phyloP scores from a whole-genome alignment of 2,888 invertebrate genomes.

The Meteorus colon region DNA sequence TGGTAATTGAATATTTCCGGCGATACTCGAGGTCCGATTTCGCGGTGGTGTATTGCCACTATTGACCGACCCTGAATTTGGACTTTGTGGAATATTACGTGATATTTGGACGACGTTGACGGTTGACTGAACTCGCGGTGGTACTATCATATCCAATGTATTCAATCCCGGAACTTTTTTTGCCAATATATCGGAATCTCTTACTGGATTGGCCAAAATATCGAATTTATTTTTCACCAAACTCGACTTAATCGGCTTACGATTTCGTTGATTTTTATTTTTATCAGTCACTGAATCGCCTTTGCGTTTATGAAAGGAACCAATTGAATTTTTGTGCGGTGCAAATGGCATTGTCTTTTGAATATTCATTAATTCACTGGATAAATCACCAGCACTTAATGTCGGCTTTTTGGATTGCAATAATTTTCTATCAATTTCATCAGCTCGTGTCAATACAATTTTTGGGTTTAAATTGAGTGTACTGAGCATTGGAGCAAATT shows the following conservation, averaged over 20 bases:
- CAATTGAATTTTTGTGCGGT: slow-evolving; percentile 60
- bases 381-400: slow-evolving; percentile 64
- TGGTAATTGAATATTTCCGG: slow-evolving; percentile 65
- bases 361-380: slow-evolving; percentile 66
- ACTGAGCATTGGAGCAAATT: slow-evolving; percentile 70
- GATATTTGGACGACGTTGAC: slow-evolving; percentile 79
- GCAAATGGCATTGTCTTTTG: slow-evolving; percentile 67
- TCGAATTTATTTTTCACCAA: slow-evolving; percentile 63
- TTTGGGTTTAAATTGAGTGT: slow-evolving; percentile 73
- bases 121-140: slow-evolving; percentile 72
- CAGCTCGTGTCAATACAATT: slow-evolving; percentile 70
- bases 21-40: slow-evolving; percentile 65
- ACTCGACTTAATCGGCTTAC: slow-evolving; percentile 54
- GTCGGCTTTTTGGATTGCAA: slow-evolving; percentile 61
- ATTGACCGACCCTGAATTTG: slow-evolving; percentile 66
- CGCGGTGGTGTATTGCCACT: slow-evolving; percentile 68
- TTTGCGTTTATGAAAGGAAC: slow-evolving; percentile 64
- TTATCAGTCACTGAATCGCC: slow-evolving; percentile 32
- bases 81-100: slow-evolving; percentile 69
- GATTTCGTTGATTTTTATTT: slow-evolving; percentile 48
- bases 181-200: slow-evolving; percentile 71
- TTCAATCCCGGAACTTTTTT: slow-evolving; percentile 77
- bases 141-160: slow-evolving; percentile 78
- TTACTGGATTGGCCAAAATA: slow-evolving; percentile 64
- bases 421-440: slow-evolving; percentile 65